Conservation (phyloP, 1,140 invertebrate genomes). For the Drosophila ironensis region DNA sequence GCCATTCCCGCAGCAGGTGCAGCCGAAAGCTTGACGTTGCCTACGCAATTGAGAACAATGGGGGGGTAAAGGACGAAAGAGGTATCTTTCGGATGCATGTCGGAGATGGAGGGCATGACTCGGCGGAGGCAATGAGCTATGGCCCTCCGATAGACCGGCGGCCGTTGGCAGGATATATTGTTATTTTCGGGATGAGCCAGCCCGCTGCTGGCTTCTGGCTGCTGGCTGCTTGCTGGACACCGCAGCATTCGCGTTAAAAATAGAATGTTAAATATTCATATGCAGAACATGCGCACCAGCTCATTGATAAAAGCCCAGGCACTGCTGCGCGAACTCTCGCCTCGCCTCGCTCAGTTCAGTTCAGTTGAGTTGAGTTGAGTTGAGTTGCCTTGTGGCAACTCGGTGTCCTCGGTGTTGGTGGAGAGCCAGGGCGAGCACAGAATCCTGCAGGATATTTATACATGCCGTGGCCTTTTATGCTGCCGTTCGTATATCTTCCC, state of each 20-base stretch:
- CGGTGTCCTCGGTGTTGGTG: too few species aligned
- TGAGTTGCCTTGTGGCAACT: too few species aligned
- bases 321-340: constrained; percentile 41
- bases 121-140: background rate
- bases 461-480: constrained; percentile 63
- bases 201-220: too few species aligned
- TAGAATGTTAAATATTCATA: constrained; percentile 57
- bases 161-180: background rate
- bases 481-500: constrained; percentile 51
- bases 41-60: too few species aligned
- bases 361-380: too few species aligned
- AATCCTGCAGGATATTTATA: constrained; percentile 69
- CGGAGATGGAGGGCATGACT: too few species aligned
- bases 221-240: constrained; percentile 3
- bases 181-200: background rate
- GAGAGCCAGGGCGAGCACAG: constrained; percentile 43
- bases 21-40: background rate
- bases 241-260: constrained; percentile 45
- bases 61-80: too few species aligned
- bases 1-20: background rate
- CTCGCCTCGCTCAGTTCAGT: too few species aligned
- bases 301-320: constrained; percentile 58
- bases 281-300: constrained; percentile 74
- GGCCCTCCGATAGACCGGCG: background rate
- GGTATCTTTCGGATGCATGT: background rate